Percentiles rank a stretch among this genome's conserved stretches.
Evolutionary conservation across 2,888 invertebrate species (phyloP).

Genomic region (Polia nebulosa): DNA sequence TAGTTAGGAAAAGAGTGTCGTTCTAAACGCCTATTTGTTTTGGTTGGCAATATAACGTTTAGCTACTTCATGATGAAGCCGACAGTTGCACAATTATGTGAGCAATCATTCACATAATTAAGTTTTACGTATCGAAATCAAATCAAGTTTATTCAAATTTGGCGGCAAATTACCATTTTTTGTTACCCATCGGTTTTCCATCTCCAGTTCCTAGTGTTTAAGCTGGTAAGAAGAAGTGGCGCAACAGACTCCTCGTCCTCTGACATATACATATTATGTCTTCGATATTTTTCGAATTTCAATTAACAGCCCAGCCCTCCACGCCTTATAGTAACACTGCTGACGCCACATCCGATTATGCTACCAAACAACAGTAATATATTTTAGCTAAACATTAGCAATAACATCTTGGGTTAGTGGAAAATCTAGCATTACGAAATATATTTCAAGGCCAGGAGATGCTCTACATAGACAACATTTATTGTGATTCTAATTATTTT

Average conservation of each 20-base stretch:
- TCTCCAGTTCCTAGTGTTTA: neutral
- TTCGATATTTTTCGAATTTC: neutral
- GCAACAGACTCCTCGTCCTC: neutral
- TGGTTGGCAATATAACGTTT: conserved; percentile 11
- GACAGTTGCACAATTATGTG: neutral
- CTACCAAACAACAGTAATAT: neutral
- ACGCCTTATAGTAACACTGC: no score
- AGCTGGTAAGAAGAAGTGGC: neutral
- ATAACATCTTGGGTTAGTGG: neutral
- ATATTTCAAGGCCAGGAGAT: neutral
- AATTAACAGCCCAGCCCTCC: neutral
- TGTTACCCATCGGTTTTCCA: neutral
- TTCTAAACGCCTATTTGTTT: conserved; percentile 16
- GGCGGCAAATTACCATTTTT: no score
- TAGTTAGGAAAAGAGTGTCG: neutral
- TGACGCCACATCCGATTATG: neutral
- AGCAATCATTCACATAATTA: neutral
- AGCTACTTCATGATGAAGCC: neutral
- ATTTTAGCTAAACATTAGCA: neutral
- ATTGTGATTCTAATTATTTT: no score
- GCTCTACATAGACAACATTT: neutral
- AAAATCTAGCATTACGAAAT: neutral
- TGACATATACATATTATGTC: no score
- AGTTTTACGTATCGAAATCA: neutral
- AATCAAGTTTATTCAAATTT: neutral